Conservation (phyloP, 2,888 invertebrate species). For the Opisthograptis luteolata region DNA sequence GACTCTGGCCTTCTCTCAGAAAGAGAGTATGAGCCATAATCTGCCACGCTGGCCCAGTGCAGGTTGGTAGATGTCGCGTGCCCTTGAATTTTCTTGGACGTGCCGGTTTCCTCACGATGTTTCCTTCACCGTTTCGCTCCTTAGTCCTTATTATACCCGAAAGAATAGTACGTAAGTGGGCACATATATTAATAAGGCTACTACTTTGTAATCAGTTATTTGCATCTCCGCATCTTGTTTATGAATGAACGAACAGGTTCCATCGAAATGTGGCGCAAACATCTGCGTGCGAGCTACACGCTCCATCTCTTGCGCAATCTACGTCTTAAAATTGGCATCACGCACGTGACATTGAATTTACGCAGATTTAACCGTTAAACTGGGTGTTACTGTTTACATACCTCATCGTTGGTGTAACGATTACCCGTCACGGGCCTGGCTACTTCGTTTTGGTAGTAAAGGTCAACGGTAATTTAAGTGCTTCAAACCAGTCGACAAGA, state of each 20-base stretch:
- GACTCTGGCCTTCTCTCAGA: too few relatives aligned
- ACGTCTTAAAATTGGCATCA: conserved; percentile 50
- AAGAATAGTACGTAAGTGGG: background rate
- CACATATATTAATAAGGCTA: background rate
- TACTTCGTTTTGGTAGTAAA: background rate
- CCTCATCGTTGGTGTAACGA: conserved; percentile 34
- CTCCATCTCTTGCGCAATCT: conserved; percentile 47
- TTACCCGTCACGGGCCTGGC: background rate
- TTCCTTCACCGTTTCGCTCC: too few relatives aligned
- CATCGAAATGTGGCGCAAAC: conserved; percentile 27
- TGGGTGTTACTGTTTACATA: conserved; percentile 34
- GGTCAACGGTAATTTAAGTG: background rate
- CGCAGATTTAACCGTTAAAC: conserved; percentile 44
- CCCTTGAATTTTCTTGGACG: too few relatives aligned
- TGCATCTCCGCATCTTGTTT: conserved; percentile 17
- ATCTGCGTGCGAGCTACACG: conserved; percentile 31
- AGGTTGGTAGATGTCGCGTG: too few relatives aligned
- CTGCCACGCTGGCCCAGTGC: too few relatives aligned
- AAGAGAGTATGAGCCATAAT: too few relatives aligned
- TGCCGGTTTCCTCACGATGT: too few relatives aligned
- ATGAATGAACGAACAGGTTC: conserved; percentile 25
- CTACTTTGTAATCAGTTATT: conserved; percentile 10
- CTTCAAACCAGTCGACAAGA: too few relatives aligned
- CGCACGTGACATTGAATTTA: conserved; percentile 54
- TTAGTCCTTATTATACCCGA: too few relatives aligned